Percentiles rank a stretch among this genome's conserved stretches.
phyloP scores from a whole-genome alignment of 2,888 invertebrate genomes.

The Lasioglossum malachurum region DNA sequence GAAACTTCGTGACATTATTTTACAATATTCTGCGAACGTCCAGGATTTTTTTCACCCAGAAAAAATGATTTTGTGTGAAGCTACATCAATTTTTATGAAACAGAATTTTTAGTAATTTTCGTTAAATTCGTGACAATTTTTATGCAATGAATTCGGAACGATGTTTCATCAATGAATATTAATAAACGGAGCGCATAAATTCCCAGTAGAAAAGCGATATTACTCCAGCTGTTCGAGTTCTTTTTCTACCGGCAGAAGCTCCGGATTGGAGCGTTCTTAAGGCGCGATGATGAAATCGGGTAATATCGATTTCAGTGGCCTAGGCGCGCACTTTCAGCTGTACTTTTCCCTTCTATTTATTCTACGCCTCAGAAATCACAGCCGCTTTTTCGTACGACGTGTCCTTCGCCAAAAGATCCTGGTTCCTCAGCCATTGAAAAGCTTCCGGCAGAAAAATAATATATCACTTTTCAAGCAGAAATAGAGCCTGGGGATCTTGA shows the following conservation, averaged over 20 bases:
- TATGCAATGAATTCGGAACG: not conserved
- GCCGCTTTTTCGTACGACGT: not conserved
- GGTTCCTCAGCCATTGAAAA: slow-evolving; percentile 10
- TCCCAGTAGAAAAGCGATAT: not conserved
- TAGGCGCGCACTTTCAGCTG: slow-evolving; percentile 19
- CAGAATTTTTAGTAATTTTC: not conserved
- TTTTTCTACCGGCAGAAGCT: not conserved
- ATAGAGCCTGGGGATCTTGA: not conserved
- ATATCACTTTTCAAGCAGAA: slow-evolving; percentile 15
- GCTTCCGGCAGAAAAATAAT: slow-evolving; percentile 19
- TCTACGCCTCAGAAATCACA: slow-evolving; percentile 27
- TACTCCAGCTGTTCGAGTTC: not conserved
- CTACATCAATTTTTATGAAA: not conserved
- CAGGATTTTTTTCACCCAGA: not conserved
- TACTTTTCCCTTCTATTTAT: slow-evolving; percentile 49
- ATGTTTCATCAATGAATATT: not conserved
- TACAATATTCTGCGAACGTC: not conserved
- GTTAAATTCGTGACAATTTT: not conserved
- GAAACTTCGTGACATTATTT: not conserved
- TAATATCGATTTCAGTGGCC: slow-evolving; percentile 58
- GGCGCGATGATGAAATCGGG: slow-evolving; percentile 43
- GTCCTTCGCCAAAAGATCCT: not conserved
- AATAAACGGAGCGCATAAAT: not conserved
- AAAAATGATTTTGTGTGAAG: not conserved
- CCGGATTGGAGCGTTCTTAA: slow-evolving; percentile 32